Percentiles rank a stretch among this genome's conserved stretches.
Evolutionary conservation across 2,797 vertebrate genomes (phyloP).

Genomic region (Rhinichthys osculus): DNA sequence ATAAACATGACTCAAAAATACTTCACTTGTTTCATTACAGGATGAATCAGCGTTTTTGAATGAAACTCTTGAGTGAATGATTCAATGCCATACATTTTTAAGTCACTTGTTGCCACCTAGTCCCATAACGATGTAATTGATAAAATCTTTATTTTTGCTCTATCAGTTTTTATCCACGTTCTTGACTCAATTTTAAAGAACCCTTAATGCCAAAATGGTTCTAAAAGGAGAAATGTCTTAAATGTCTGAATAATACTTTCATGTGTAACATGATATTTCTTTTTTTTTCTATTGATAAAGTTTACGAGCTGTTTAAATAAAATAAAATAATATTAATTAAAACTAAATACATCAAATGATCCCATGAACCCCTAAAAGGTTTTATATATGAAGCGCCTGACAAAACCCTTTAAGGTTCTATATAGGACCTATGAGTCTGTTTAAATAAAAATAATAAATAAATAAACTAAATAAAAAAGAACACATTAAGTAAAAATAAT

Average conservation of each 20-base stretch:
- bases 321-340: no score
- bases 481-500: no score
- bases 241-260: background rate
- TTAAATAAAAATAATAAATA: no score
- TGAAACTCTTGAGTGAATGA: background rate
- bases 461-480: no score
- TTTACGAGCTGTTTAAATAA: no score
- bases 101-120: background rate
- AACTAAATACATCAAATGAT: no score
- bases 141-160: background rate
- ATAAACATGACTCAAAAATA: background rate
- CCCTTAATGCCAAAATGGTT: background rate
- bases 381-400: no score
- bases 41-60: background rate
- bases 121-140: background rate
- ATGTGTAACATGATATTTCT: background rate
- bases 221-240: background rate
- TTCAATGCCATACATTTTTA: background rate
- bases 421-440: no score
- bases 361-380: no score
- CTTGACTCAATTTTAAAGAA: background rate
- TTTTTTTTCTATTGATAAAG: background rate
- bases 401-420: no score
- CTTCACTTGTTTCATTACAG: background rate
- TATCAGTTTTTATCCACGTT: background rate